Base-by-base conservation (phyloP, 64 coral and sea anemone species). In the Orbicella faveolata region DNA sequence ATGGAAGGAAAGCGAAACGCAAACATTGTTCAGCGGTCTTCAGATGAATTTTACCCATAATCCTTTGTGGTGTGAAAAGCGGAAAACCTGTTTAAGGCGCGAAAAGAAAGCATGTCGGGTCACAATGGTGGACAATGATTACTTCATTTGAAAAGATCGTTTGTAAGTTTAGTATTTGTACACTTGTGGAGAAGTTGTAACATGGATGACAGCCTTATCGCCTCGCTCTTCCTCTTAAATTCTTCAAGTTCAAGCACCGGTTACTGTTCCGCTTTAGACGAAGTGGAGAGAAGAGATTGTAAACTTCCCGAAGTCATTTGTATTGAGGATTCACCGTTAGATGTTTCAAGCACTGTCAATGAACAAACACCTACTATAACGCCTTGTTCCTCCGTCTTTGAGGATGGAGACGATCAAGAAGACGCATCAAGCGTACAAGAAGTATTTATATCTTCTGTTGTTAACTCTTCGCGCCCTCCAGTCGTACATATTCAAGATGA, bases 301-400 rank as follows among this genome's bases (percentile, higher is more conserved):
- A 68, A 84, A 17, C 20, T 84, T 4, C 63, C 36, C 63, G 82
- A 84, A 20, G 82, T 84, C 3, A 84, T 84, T 11, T 84, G 23
- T 37, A 84, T 84, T 12, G 82, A 84, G 4, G 82, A 84, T 41
- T 84, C 82, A 1, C 82, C 82, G 21, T 52, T 84, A 6, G 4
- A 34, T 41, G 12, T 26, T 69, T 72, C 63, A 3, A 35, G 62
- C 73, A 26, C 79, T 69, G 7, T 41, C 39, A 74, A 90, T 94
- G 64, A 59, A 51, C 66, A 90, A 13, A 84, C 63, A 1, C 39
- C 79, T 5, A 36, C 34, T 14, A 82, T 78, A 34, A 90, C 93
- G 16, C 93, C 93, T 37, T 75, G 78, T 84, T 44, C 79, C 4
- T 62, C 68, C 9, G 62, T 84, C 62, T 35, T 70, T 17, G 89